Evolutionary conservation across 2,888 invertebrate genomes (phyloP), one percentile per base, ranked within the genome.

Genomic region (Meteorus cinctellus): DNA sequence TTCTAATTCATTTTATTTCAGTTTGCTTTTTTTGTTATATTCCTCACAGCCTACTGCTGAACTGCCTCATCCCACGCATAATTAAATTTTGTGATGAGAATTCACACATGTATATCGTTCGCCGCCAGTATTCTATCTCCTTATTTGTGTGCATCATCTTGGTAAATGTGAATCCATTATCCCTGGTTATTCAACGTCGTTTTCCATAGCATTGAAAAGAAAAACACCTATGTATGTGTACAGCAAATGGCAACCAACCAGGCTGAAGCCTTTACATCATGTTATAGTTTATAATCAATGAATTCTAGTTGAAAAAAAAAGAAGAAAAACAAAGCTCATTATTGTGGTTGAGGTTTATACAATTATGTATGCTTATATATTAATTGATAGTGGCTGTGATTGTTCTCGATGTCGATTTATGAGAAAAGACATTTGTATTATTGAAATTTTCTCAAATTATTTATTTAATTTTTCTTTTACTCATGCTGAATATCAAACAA

Each of bases 351-450:
- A 45, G 41, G n/a, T 24, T 27, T 19, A 65, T 27, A 65, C 31
- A 55, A 2, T 19, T 55, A 19, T 55, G 55, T 55, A 74, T 70
- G 73, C 71, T 78, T 76, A 77, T 72, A 77, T 62, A 70, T 60
- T 59, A 48, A 66, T 63, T 34, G n/a, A 41, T 24, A 27, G 36
- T 60, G 63, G 36, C 78, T 79, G 77, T 78, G 78, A 81, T 79
- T 36, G 24, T 65, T 75, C 70, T 63, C 77, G 77, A 70, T 70
- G 77, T 67, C 59, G 41, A 68, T 75, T 76, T 36, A 45, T 73
- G 5, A 36, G 24, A 72, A 75, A 0, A 76, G 71, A 75, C 63
- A 65, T 65, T 62, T 48, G 19, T 27, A 75, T 63, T 45, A 72
- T 4, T 48, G 62, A 31, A 27, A 5, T 62, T 62, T 29, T 16